Evolutionary conservation across 2,797 vertebrate genomes (phyloP).

Genomic region (Sebastes ruberrimus): DNA sequence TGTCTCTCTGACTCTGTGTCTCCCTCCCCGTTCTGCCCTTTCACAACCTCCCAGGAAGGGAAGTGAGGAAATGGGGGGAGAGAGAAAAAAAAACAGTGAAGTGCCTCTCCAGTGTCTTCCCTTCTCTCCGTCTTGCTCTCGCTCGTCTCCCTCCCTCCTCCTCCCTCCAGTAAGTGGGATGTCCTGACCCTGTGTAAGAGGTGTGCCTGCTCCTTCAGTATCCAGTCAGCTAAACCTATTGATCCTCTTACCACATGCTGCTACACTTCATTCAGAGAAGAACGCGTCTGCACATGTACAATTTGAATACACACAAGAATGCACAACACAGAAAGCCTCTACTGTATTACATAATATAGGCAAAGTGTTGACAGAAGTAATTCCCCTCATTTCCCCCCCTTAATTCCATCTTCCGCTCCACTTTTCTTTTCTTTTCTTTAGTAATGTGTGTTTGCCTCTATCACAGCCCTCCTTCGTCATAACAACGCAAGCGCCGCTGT

Average conservation of each 20-base stretch:
- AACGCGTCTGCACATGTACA: conserved; percentile 50
- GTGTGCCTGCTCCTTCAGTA: conserved; percentile 65
- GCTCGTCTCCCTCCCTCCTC: conserved; percentile 29
- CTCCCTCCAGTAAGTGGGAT: conserved; percentile 73
- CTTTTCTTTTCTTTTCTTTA: conserved; percentile 28
- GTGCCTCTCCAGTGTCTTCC: conserved; percentile 50
- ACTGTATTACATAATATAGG: background rate
- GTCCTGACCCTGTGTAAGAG: conserved; percentile 77
- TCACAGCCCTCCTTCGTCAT: conserved; percentile 30
- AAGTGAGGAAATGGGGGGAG: conserved; percentile 49
- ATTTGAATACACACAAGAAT: background rate
- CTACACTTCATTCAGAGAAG: conserved; percentile 60
- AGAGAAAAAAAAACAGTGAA: conserved; percentile 9
- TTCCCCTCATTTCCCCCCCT: conserved; percentile 31
- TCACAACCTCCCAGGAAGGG: conserved; percentile 54
- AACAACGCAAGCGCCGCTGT: conserved; percentile 17
- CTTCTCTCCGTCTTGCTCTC: conserved; percentile 50
- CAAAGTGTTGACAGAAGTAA: conserved; percentile 39
- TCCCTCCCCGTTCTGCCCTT: conserved; percentile 54
- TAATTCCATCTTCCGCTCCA: conserved; percentile 18
- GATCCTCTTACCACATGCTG: conserved; percentile 78
- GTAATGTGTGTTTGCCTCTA: conserved; percentile 2
- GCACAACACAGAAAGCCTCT: conserved; percentile 12
- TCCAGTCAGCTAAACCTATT: conserved; percentile 73
- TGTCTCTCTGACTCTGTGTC: conserved; percentile 62